Evolutionary conservation across 2,888 invertebrate species (phyloP), one percentile per base, ranked within the genome.

Genomic region (Perithous albicinctus): DNA sequence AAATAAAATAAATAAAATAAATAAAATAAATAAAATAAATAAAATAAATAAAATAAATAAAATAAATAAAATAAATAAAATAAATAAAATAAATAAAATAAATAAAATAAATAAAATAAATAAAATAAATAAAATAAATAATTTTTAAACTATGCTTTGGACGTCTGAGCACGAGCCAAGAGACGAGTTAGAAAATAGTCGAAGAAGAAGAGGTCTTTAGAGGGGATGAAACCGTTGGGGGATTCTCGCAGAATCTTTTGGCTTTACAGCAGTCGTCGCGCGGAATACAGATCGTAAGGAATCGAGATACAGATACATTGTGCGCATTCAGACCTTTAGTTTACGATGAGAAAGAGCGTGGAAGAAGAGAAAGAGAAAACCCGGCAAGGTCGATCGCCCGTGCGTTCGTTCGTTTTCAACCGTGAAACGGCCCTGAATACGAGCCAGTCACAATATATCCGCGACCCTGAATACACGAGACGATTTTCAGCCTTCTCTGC

Each of bases 401-500:
- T 51, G 63, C 69, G 77, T 63, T 82, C 64, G 46, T 70, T 74
- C 73, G 63, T 69, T 77, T 3, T 63, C 74, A 78, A 46, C 66
- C 72, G 73, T 73, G 73, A 76, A 83, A 83, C 78, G 73, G 67
- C 69, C 78, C 56, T 77, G 80, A 76, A 69, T 73, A 48, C 61
- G 7, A 32, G 35, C 48, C 35, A 10, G 41, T 18, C 7, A 26
- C 63, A 38, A 7, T 51, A 61, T 32, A 77, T 73, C 63, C 67
- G 41, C 67, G 82, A 72, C 82, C 82, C 70, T 82, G 82, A 78
- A 78, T 54, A 20, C 46, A 54, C 69, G 66, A 70, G 43, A 72
- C 48, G 51, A 75, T 56, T 61, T 75, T 32, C 48, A 64, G 67
- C 43, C 77, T 73, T 73, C 61, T 70, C 56, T 29, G 48, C 56